Evolutionary conservation across 2,888 invertebrate genomes (phyloP).

Genomic region (Mylabris sibirica): DNA sequence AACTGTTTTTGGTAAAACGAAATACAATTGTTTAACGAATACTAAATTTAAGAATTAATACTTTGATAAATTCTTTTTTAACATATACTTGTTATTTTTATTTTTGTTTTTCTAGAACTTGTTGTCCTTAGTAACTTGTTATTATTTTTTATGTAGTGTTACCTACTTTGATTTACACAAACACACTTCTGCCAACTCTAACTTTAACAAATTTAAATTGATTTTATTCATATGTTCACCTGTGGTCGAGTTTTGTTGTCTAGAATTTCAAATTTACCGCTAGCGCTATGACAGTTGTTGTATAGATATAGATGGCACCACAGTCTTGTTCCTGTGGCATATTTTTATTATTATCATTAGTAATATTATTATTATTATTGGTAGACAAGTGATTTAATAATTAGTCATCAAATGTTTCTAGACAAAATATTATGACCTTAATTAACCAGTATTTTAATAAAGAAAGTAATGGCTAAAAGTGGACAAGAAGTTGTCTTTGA

Average conservation of each 20-base stretch:
- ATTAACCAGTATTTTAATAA: neutral
- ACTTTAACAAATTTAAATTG: no score
- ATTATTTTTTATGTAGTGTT: no score
- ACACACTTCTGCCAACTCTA: no score
- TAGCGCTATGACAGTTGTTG: neutral
- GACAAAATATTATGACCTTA: conserved; percentile 6
- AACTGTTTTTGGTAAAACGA: no score
- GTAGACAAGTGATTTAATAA: conserved; percentile 6
- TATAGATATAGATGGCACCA: conserved; percentile 1
- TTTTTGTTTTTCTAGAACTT: no score
- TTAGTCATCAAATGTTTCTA: conserved; percentile 14
- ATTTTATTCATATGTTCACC: no score
- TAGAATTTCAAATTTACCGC: neutral
- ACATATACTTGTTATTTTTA: no score
- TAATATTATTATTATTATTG: conserved; percentile 16
- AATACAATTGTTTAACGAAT: no score
- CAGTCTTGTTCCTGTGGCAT: conserved; percentile 15
- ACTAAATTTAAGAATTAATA: no score
- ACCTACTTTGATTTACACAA: no score
- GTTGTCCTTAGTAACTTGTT: no score
- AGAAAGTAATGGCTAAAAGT: conserved; percentile 59
- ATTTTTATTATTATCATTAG: neutral
- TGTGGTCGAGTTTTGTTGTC: neutral
- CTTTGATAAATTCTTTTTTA: no score
- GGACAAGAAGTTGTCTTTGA: conserved; percentile 81